Base-by-base conservation (phyloP, 1,140 invertebrate genomes). In the Cardiocondyla obscurior region DNA sequence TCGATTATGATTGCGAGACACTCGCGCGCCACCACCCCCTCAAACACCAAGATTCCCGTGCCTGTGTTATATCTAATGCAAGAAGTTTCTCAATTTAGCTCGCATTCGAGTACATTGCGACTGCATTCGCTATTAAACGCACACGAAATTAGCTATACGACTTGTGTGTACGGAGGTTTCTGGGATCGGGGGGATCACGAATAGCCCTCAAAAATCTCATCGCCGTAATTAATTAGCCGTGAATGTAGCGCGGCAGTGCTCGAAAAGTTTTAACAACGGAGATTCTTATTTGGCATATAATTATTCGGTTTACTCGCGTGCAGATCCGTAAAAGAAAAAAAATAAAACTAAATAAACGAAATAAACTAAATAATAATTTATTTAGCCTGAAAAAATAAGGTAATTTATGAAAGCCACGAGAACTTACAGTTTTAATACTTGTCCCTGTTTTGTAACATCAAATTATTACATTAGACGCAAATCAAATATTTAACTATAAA, bases 81-180 rank as follows among this genome's bases (percentile, higher is more conserved):
- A 73, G 69, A 81, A 81, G 65, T 81, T 81, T 81, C 77, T 73
- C 77, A 81, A 81, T 81, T 81, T 81, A 73, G 77, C 58, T 81
- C 69, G 77, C 77, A 58, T 60, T 81, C 28, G 55, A 81, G 65
- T 81, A 81, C 67, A 73, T 57, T 58, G 77, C 69, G 42, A 73
- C 67, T 81, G 69, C 77, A 73, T 60, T 57, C 67, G 53, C 67
- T 72, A 69, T 79, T 79, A 79, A 81, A 81, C 55, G 77, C 67
- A 73, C 51, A 33, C 67, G 67, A 81, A 81, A 81, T 67, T 81
- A 58, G 65, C 12, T 39, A 73, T 81, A 73, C 77, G 39, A 58
- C 25, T 81, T 72, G 77, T 73, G n/a, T 22, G 22, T 39, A 12
- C 16, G 49, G n/a, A 55, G 25, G 25, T n/a, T 53, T 39, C 65